Evolutionary conservation across 2,113 vertebrate genomes (phyloP).

Genomic region (Onychostruthus taczanowskii): DNA sequence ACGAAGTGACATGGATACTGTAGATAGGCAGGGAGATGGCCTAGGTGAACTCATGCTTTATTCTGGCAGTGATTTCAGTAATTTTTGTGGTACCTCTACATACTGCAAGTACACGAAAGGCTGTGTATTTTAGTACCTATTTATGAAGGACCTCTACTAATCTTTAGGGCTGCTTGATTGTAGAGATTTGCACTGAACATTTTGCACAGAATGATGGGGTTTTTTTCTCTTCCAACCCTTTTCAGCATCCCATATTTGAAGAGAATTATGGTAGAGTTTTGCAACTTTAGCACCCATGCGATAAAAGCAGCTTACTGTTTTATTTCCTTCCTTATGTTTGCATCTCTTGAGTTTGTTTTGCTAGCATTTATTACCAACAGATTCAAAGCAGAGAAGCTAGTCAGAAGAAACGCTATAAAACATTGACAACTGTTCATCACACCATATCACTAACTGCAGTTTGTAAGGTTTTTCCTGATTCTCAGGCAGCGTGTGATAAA

Average conservation of each 20-base stretch:
- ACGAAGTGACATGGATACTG: not conserved
- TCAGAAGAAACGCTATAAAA: not conserved
- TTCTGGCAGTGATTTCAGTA: not conserved
- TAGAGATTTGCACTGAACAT: not conserved
- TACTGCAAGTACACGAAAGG: not conserved
- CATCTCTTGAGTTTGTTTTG: not conserved
- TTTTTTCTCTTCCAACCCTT: not conserved
- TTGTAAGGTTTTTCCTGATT: not conserved
- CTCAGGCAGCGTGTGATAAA: not conserved
- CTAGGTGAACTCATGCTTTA: not conserved
- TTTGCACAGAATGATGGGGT: accelerated
- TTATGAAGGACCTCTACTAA: not conserved
- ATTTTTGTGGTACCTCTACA: not conserved
- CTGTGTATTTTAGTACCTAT: not conserved
- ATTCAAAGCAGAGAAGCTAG: not conserved
- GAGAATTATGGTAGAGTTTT: not conserved
- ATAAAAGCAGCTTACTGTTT: not conserved
- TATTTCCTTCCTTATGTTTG: not conserved
- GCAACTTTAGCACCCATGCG: not conserved
- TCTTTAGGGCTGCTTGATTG: not conserved
- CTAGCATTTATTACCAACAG: not conserved
- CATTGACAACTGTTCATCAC: not conserved
- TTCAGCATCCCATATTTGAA: not conserved
- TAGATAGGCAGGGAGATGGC: not conserved
- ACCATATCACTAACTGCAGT: not conserved